A percentile compares a stretch with the other conserved stretches of the same genome.
Conservation (phyloP, 2,888 invertebrate species). For the Tenthredo mesomela region DNA sequence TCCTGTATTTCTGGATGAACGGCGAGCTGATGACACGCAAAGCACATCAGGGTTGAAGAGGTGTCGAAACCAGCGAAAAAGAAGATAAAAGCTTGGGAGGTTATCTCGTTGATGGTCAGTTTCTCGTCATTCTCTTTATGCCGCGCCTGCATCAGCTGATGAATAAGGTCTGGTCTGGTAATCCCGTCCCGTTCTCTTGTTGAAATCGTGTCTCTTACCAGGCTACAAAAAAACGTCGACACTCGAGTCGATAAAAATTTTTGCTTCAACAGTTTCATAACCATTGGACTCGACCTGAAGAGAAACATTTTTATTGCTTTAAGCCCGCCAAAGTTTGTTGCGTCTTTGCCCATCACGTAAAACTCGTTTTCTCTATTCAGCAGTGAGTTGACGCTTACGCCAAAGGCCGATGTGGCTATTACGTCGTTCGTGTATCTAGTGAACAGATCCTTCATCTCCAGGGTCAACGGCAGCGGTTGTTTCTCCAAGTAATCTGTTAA, state of each 20-base stretch:
- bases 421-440: constrained; percentile 80
- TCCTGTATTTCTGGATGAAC: constrained; percentile 76
- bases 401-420: constrained; percentile 80
- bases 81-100: constrained; percentile 75
- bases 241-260: constrained; percentile 5
- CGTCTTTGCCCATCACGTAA: constrained; percentile 79
- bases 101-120: constrained; percentile 69
- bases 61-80: constrained; percentile 63
- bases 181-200: constrained; percentile 77
- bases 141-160: constrained; percentile 78
- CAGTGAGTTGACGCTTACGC: constrained; percentile 80
- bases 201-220: constrained; percentile 75
- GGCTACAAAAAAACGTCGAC: constrained; percentile 42
- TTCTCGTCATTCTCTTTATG: constrained; percentile 47
- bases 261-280: constrained; percentile 8
- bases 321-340: constrained; percentile 75
- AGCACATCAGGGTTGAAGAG: constrained; percentile 57
- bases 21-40: constrained; percentile 57
- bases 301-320: constrained; percentile 60
- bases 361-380: constrained; percentile 80
- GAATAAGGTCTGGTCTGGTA: constrained; percentile 80
- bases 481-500: constrained; percentile 64
- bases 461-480: constrained; percentile 46
- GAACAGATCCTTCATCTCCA: constrained; percentile 78
- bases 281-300: constrained; percentile 10